Base-by-base conservation (phyloP, 2,888 invertebrate species). In the Cordilura impudica region DNA sequence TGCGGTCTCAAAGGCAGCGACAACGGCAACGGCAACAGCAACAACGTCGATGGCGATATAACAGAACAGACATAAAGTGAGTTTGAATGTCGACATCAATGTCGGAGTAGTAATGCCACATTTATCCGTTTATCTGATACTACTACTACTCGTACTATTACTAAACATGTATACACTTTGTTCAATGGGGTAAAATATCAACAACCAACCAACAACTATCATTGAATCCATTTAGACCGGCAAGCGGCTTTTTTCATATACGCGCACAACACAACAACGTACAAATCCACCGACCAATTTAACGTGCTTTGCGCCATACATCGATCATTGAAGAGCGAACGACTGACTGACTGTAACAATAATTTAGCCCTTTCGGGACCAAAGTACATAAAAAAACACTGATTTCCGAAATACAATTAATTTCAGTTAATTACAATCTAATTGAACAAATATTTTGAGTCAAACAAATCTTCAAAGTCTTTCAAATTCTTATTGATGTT, bases 41-140 rank as follows among this genome's bases (percentile, higher is more conserved):
- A 31, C 23, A 10, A 45, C 51, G 39, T 12, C 61, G 49, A 56
- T 65, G 73, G 51, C 61, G 61, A 45, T 66, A 61, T 23, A n/a
- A 12, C 18, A 29, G 7, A 23, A 70, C 29, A 66, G 65, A 19
- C 45, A 54, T 65, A 58, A 74, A 53, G 35, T 58, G 45, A 70
- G 65, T 74, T 74, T 74, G 47, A 31, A 74, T 65, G 47, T 65
- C 58, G 67, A 47, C 53, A 21, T 65, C 58, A 71, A 45, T 60
- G 58, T 47, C 58, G 60, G 35, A 58, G 49, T n/a, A 58, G 39
- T 49, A 71, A 60, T 78, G 54, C 61, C 67, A 65, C 69, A 65
- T 73, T 78, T 78, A 78, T 74, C 74, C 78, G 67, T 74, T 74
- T 74, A 78, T 74, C 74, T 56, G 49, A 18, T 31, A 63, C 63